Base-by-base conservation (phyloP, 2,888 invertebrate species). In the Xestobium rufovillosum region DNA sequence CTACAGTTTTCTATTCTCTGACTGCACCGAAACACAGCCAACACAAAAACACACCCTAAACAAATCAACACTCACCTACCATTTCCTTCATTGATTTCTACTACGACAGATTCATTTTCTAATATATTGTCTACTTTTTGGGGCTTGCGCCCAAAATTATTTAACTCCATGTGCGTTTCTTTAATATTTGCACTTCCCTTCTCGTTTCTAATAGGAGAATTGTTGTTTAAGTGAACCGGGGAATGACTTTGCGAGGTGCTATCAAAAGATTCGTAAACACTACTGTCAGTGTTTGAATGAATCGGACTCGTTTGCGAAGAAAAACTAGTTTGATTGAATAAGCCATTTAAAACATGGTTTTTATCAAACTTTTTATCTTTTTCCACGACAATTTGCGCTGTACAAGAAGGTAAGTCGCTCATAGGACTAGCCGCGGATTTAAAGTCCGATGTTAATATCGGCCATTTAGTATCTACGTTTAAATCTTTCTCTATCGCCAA, bases 401-500 rank as follows among this genome's bases (percentile, higher is more conserved):
- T 67, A 14, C 67, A 67, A 11, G 63, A 63, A 1, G 69, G 68
- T 1, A 60, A 44, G 1, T 60, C 57, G 32, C 55, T 59, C 32
- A 54, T 37, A 1, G 65, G 64, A 47, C 63, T 65, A 3, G 60
- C 61, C 8, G 55, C 61, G 13, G 66, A 63, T 41, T 57, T 63
- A 26, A 63, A 63, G 39, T 69, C 67, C 2, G 59, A 62, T 0
- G 68, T 67, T 16, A 73, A 52, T 3, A 76, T 73, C 25, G 88
- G 80, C 82, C 82, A 83, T 50, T 77, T 77, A 1, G 68, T 60
- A 47, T 75, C 71, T 9, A 60, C 59, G 10, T 68, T 63, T 44
- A 81, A 57, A 35, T 77, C 73, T 14, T 72, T 64, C 38, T 79
- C 77, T 9, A 83, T 65, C n/a, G 73, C 71, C 41, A 76, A 61